These are phyloP conservation scores for Blera fallax DNA, from an alignment of 2,888 invertebrate species.

Conservation along the genomic window DNA sequence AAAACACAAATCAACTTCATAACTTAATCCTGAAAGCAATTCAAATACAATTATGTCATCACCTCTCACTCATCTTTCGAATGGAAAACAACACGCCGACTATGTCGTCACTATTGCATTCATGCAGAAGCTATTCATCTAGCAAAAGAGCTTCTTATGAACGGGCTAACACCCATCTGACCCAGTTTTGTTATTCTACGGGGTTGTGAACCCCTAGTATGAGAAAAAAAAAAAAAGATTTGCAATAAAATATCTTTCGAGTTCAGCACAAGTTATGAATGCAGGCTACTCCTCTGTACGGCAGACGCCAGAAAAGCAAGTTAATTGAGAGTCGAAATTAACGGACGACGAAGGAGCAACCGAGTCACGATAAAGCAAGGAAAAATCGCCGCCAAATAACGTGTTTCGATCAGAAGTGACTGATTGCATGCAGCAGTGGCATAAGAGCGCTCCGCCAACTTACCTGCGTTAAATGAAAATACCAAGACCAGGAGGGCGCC, in stretches of 20 bases:
- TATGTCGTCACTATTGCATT: constrained; percentile 13
- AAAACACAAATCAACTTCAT: constrained; percentile 40
- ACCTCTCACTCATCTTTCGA: constrained; percentile 21
- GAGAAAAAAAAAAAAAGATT: background rate
- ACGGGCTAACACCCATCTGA: constrained; percentile 63
- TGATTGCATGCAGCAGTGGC: constrained; percentile 8
- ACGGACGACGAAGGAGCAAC: background rate
- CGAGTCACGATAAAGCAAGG: constrained; percentile 14
- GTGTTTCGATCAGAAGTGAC: constrained; percentile 21
- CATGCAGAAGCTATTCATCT: constrained; percentile 47
- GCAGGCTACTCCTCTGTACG: background rate
- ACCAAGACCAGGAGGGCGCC: constrained; percentile 55
- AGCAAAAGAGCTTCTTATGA: constrained; percentile 54
- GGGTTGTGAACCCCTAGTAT: constrained; percentile 36
- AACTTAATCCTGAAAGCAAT: constrained; percentile 53
- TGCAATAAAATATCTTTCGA: constrained; percentile 6
- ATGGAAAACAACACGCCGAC: background rate
- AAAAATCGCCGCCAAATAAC: constrained; percentile 7
- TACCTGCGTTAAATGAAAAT: constrained; percentile 62
- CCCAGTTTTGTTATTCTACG: constrained; percentile 40
- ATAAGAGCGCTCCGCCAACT: constrained; percentile 21
- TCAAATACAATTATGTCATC: constrained; percentile 53
- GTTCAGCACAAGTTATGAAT: constrained; percentile 26
- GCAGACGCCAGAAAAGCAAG: background rate
- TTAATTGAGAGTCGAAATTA: constrained; percentile 32